These are phyloP conservation scores for Ichneumoninae sp. DNA, from an alignment of 2,888 invertebrate species.

Conservation along the genomic window DNA sequence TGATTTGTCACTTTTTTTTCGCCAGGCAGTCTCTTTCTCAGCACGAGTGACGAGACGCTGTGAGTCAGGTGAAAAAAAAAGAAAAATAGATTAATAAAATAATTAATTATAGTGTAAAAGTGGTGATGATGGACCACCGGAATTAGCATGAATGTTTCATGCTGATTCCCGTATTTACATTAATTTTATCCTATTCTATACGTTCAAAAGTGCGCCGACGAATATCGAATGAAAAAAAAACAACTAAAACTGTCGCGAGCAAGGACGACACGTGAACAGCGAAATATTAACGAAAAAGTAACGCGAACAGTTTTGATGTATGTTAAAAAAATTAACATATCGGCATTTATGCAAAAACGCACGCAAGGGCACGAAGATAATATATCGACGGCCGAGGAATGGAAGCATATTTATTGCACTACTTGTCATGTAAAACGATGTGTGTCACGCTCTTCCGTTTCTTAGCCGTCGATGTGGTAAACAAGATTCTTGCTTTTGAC, in stretches of 20 bases:
- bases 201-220: slow-evolving; percentile 31
- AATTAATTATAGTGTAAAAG: slow-evolving; percentile 4
- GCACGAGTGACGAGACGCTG: slow-evolving; percentile 32
- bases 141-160: not conserved
- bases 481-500: slow-evolving; percentile 37
- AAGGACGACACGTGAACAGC: slow-evolving; percentile 55
- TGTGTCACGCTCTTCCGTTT: too few relatives aligned
- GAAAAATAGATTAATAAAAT: slow-evolving; percentile 33
- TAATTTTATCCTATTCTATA: not conserved
- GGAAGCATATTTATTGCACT: too few relatives aligned
- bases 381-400: too few relatives aligned
- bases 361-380: slow-evolving; percentile 36
- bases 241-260: slow-evolving; percentile 28
- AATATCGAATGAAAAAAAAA: slow-evolving; percentile 3
- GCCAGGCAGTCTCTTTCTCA: slow-evolving; percentile 16
- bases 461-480: not conserved
- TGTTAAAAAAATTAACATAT: slow-evolving; percentile 18
- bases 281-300: slow-evolving; percentile 43
- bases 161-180: not conserved
- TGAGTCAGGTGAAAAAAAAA: slow-evolving; percentile 26
- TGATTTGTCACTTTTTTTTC: slow-evolving; percentile 18
- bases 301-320: slow-evolving; percentile 13
- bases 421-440: too few relatives aligned
- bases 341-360: not conserved
- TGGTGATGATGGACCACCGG: not conserved